These are phyloP conservation scores for Odontocolon sp. DNA, from an alignment of 2,888 invertebrate species.

Conservation along the genomic window DNA sequence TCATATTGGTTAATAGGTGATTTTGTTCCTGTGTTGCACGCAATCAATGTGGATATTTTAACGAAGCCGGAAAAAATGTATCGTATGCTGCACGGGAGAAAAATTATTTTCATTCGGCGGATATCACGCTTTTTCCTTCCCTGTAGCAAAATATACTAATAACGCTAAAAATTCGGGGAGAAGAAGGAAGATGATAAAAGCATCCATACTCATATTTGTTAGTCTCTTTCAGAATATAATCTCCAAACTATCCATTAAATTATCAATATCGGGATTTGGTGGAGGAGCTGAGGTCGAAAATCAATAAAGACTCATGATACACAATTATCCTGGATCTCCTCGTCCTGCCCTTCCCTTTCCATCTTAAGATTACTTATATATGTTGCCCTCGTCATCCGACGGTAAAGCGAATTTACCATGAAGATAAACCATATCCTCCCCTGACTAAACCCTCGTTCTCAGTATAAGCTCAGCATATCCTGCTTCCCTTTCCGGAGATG, in stretches of 20 bases:
- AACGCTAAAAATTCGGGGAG: too few relatives aligned
- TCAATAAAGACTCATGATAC: constrained; percentile 47
- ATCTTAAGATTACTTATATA: too few relatives aligned
- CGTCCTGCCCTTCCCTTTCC: constrained; percentile 3
- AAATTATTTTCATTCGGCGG: too few relatives aligned
- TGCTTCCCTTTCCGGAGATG: background rate
- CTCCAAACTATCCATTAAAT: constrained; percentile 42
- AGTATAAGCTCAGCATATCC: constrained; percentile 9
- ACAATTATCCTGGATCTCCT: constrained; percentile 31
- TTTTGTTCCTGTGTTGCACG: too few relatives aligned
- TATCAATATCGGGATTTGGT: constrained; percentile 7
- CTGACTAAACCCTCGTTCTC: constrained; percentile 25
- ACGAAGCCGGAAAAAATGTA: too few relatives aligned
- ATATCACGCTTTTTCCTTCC: too few relatives aligned
- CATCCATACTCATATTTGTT: background rate
- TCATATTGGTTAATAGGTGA: too few relatives aligned
- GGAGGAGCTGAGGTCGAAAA: constrained; percentile 19
- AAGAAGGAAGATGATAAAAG: too few relatives aligned
- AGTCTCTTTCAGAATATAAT: constrained; percentile 45
- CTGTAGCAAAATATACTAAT: too few relatives aligned
- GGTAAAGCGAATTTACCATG: constrained; percentile 23
- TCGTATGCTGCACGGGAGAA: too few relatives aligned
- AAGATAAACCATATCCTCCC: constrained; percentile 30
- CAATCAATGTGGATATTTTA: too few relatives aligned
- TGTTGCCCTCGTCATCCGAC: constrained; percentile 13